Percentiles rank a stretch among this genome's conserved stretches.
These are phyloP conservation scores for Polydrusus tereticollis DNA, from an alignment of 2,888 invertebrate genomes.

Conservation along the genomic window DNA sequence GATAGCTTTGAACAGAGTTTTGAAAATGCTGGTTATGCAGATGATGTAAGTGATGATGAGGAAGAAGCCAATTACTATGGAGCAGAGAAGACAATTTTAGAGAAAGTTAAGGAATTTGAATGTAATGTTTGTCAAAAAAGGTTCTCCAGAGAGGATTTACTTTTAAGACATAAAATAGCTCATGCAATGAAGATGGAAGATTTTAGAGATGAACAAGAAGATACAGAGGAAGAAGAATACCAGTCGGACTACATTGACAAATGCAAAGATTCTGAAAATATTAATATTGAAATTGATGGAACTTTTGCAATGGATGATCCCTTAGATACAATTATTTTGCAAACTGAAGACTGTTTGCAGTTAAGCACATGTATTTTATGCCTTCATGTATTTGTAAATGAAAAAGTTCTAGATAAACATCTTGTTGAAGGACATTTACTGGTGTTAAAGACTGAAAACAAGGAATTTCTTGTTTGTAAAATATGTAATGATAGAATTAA, in stretches of 20 bases:
- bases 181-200: slow-evolving; percentile 61
- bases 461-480: slow-evolving; percentile 43
- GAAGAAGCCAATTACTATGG: slow-evolving; percentile 35
- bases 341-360: slow-evolving; percentile 11
- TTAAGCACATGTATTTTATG: slow-evolving; percentile 26
- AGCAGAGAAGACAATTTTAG: slow-evolving; percentile 21
- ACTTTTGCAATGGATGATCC: slow-evolving; percentile 28
- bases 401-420: slow-evolving; percentile 30
- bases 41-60: slow-evolving; percentile 55
- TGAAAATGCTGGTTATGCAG: slow-evolving; percentile 36
- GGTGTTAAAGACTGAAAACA: slow-evolving; percentile 41
- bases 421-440: slow-evolving; percentile 18
- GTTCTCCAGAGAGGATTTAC: slow-evolving; percentile 61
- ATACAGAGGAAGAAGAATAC: slow-evolving; percentile 33
- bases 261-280: slow-evolving; percentile 8
- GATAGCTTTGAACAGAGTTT: slow-evolving; percentile 16
- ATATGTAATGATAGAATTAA: slow-evolving; percentile 53
- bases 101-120: slow-evolving; percentile 56
- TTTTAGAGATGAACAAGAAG: slow-evolving; percentile 52
- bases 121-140: slow-evolving; percentile 62
- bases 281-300: slow-evolving; percentile 23
- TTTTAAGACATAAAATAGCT: slow-evolving; percentile 61
- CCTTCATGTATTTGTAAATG: slow-evolving; percentile 8
- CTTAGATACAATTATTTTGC: slow-evolving; percentile 14
- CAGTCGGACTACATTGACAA: slow-evolving; percentile 28